Evolutionary conservation across 2,113 vertebrate species (phyloP).

Genomic region (Sisor rabdophorus): DNA sequence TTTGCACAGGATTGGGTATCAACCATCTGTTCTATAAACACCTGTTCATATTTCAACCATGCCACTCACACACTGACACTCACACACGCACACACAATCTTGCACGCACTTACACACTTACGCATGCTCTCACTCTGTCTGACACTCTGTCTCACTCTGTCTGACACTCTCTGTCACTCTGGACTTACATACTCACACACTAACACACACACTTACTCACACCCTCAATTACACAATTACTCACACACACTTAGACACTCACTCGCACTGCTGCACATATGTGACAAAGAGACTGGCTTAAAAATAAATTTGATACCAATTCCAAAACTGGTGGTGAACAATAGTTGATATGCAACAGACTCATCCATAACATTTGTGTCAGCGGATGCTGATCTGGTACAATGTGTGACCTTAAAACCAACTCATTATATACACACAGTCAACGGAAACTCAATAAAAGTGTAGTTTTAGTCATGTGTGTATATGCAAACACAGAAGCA

Average conservation of each 20-base stretch:
- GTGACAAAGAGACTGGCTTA: background rate
- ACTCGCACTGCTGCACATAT: background rate
- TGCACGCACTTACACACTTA: background rate
- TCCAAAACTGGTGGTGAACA: conserved; percentile 12
- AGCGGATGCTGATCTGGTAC: conserved; percentile 11
- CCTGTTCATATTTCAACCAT: conserved; percentile 40
- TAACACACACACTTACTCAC: background rate
- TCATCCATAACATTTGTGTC: conserved; percentile 16
- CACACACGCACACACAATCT: background rate
- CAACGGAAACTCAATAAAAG: background rate
- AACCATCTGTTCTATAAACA: conserved; percentile 42
- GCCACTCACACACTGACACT: conserved; percentile 7
- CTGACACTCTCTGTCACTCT: no score
- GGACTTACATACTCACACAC: conserved; percentile 26
- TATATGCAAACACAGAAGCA: background rate
- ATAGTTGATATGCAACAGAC: background rate
- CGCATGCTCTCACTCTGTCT: no score
- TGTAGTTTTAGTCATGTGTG: background rate
- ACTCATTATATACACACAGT: background rate
- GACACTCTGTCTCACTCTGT: no score
- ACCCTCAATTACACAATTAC: no score
- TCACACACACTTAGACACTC: background rate
- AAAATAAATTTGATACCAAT: background rate
- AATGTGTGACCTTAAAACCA: background rate
- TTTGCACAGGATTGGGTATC: conserved; percentile 33